Base-by-base conservation (phyloP, 2,113 vertebrate species). In the Spea bombifrons region DNA sequence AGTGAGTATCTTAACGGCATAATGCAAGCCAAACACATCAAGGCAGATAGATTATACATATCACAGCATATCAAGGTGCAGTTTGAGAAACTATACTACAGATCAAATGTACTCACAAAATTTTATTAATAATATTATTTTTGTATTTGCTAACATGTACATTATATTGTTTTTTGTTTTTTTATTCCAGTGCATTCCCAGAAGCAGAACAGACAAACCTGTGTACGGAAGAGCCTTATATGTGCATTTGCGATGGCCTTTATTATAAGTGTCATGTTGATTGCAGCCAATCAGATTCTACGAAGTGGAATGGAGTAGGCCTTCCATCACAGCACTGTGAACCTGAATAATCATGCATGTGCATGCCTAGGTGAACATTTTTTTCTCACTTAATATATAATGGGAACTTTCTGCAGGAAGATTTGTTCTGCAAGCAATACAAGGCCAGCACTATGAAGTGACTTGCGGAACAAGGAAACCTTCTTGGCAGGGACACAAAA, bases 211-310 rank as follows among this genome's bases (percentile, higher is more conserved):
- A 90, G 97, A 3, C 97, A 99, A 93, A 98, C 97, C 30, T 99
- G 97, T 0, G 97, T 99, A 78, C 94, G 97, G 85, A 99, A 99
- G 92, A 99, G 97, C 88, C 94, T 99, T 86, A 99, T 99, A 88
- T 99, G 97, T 85, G 97, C 97, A 44, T 99, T 99, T n/a, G 97
- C 96, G 87, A 98, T 99, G 97, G 97, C 97, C 83, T 99, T 99
- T 91, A 99, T 99, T 88, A 99, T 99, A 85, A 99, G 97, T 47
- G 97, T 99, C 89, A 99, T 99, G 97, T 89, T 99, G 89, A 99
- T 99, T 7, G 97, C 97, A 0, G 97, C 97, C 91, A 99, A 99
- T 88, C 97, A 99, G 94, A 99, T 99, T 92, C 94, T 99, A 84
- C 94, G 97, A 80, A 99, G 96, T 57, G 97, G 97, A 92, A 98